Conservation (phyloP, 2,113 vertebrate genomes). For the Gulo gulo region DNA sequence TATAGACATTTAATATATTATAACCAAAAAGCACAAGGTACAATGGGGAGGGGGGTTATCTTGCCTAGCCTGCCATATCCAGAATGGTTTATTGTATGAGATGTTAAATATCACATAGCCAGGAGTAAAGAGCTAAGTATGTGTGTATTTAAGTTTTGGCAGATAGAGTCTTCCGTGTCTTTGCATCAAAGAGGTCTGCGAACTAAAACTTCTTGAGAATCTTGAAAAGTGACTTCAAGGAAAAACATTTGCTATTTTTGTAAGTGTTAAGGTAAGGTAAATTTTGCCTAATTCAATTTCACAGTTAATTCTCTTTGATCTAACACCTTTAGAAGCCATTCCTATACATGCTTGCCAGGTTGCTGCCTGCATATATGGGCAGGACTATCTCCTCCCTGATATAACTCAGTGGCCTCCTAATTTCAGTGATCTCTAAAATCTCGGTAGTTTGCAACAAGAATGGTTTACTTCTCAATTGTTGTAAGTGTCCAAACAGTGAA, state of each 20-base stretch:
- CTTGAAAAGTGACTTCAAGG: not conserved
- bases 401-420: not conserved
- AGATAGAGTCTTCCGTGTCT: not conserved
- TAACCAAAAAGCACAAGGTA: not conserved
- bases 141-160: not conserved
- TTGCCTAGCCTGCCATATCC: not conserved
- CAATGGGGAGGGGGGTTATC: not conserved
- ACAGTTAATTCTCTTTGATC: not conserved
- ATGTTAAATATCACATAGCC: not conserved
- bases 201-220: not conserved
- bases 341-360: not conserved
- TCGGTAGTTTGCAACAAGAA: not conserved
- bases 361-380: not conserved
- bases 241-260: not conserved
- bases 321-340: not conserved
- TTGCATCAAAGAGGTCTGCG: not conserved
- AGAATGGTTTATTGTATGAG: not conserved
- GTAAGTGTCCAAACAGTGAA: not conserved
- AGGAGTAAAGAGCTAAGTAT: not conserved
- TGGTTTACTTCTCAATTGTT: not conserved
- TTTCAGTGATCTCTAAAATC: not conserved
- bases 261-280: not conserved
- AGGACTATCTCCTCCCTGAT: not conserved
- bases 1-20: not conserved
- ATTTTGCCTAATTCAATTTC: not conserved